These are phyloP conservation scores for Dasysyrphus albostriatus DNA, from an alignment of 2,888 invertebrate species.

Conservation along the genomic window DNA sequence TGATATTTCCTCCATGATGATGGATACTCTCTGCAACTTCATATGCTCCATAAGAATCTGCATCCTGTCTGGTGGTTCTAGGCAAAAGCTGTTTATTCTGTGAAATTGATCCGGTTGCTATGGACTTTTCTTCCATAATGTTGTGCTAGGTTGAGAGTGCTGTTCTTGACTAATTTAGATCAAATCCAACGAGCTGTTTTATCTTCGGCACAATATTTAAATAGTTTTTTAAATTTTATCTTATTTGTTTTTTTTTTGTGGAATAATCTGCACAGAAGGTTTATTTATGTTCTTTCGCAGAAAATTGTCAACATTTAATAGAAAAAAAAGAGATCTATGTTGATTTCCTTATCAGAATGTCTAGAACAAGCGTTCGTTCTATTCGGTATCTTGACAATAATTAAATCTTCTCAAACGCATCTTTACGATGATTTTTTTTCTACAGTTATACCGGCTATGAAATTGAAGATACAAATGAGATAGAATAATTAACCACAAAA, in stretches of 20 bases:
- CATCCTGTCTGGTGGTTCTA: neutral
- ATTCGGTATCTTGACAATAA: slow-evolving; percentile 33
- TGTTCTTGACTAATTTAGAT: slow-evolving; percentile 38
- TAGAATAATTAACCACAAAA: slow-evolving; percentile 44
- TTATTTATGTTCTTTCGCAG: slow-evolving; percentile 26
- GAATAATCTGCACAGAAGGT: slow-evolving; percentile 11
- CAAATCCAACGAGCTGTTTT: slow-evolving; percentile 28
- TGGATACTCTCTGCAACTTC: neutral
- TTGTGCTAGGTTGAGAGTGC: slow-evolving; percentile 10
- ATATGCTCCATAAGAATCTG: neutral
- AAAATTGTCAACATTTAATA: slow-evolving; percentile 3
- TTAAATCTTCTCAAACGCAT: slow-evolving; percentile 23
- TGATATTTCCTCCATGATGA: neutral
- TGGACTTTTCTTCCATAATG: slow-evolving; percentile 51
- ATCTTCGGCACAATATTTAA: slow-evolving; percentile 42
- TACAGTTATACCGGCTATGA: slow-evolving; percentile 31
- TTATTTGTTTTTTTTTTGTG: slow-evolving; percentile 51
- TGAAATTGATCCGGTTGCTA: neutral
- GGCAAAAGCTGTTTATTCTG: slow-evolving; percentile 43
- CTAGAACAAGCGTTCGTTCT: slow-evolving; percentile 28
- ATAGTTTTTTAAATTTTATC: slow-evolving; percentile 13
- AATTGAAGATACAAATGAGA: slow-evolving; percentile 36
- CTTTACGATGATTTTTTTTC: slow-evolving; percentile 4
- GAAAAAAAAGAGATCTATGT: neutral
- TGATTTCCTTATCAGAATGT: slow-evolving; percentile 20